Evolutionary conservation across 2,888 invertebrate species (phyloP).

Genomic region (Synergus gifuensis): DNA sequence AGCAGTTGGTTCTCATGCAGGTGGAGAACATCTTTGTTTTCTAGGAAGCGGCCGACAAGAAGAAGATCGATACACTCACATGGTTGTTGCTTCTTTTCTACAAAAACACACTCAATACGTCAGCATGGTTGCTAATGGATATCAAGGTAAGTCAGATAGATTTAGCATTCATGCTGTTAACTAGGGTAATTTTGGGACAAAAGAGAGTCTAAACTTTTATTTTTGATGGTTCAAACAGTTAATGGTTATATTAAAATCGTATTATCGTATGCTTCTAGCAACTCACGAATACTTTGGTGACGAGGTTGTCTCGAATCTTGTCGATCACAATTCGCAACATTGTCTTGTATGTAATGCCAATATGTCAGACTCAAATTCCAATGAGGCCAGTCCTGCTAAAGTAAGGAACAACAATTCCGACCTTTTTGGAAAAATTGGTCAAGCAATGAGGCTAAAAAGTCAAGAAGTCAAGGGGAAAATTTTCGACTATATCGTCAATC

Average conservation of each 20-base stretch:
- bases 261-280: slow-evolving; percentile 76
- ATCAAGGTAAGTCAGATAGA: slow-evolving; percentile 79
- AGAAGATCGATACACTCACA: slow-evolving; percentile 97
- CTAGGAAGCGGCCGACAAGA: slow-evolving; percentile 96
- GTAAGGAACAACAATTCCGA: slow-evolving; percentile 79
- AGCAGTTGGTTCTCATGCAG: slow-evolving; percentile 91
- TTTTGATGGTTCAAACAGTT: neutral
- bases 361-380: slow-evolving; percentile 75
- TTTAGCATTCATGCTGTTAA: neutral
- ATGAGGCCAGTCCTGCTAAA: slow-evolving; percentile 70
- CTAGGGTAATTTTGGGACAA: no score
- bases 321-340: slow-evolving; percentile 89
- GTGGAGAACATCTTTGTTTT: slow-evolving; percentile 93
- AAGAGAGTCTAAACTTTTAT: no score
- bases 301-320: slow-evolving; percentile 88
- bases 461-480: slow-evolving; percentile 95
- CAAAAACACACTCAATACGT: slow-evolving; percentile 96
- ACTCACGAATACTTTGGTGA: slow-evolving; percentile 91
- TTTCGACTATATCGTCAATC: slow-evolving; percentile 96
- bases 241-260: slow-evolving; percentile 4
- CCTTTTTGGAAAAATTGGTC: slow-evolving; percentile 90
- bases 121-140: slow-evolving; percentile 95
- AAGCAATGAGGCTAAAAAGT: slow-evolving; percentile 93
- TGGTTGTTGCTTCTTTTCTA: slow-evolving; percentile 98
- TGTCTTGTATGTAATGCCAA: slow-evolving; percentile 90